Conservation (phyloP, 2,797 vertebrate genomes). For the Scyliorhinus canicula region DNA sequence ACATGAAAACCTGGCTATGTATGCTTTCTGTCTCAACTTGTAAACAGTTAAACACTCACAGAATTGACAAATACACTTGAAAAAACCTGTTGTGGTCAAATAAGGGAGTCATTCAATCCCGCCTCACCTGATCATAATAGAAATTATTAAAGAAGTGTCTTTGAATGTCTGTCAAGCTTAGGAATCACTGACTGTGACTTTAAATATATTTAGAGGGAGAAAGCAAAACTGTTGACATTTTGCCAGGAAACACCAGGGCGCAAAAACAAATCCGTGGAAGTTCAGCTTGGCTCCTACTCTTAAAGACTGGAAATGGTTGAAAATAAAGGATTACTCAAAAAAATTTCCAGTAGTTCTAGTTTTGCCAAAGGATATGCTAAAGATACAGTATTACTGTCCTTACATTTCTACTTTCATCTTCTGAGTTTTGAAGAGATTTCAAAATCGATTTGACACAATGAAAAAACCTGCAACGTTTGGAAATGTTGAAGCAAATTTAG, state of each 20-base stretch:
- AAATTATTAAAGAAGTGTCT: not conserved
- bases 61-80: too few species aligned
- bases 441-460: not conserved
- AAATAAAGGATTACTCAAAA: not conserved
- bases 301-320: not conserved
- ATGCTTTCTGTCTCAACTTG: too few species aligned
- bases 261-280: not conserved
- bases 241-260: not conserved
- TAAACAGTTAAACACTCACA: too few species aligned
- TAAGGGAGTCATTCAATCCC: too few species aligned
- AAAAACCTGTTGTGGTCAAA: too few species aligned
- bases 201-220: not conserved
- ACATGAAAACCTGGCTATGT: too few species aligned
- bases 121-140: too few species aligned
- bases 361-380: not conserved
- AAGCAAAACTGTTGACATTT: not conserved
- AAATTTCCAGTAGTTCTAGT: not conserved
- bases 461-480: not conserved
- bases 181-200: not conserved
- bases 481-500: not conserved
- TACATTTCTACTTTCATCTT: not conserved
- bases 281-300: not conserved
- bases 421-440: not conserved
- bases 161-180: not conserved
- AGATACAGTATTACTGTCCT: not conserved